Evolutionary conservation across 2,888 invertebrate genomes (phyloP).

Genomic region (Drosophila peninsularis): DNA sequence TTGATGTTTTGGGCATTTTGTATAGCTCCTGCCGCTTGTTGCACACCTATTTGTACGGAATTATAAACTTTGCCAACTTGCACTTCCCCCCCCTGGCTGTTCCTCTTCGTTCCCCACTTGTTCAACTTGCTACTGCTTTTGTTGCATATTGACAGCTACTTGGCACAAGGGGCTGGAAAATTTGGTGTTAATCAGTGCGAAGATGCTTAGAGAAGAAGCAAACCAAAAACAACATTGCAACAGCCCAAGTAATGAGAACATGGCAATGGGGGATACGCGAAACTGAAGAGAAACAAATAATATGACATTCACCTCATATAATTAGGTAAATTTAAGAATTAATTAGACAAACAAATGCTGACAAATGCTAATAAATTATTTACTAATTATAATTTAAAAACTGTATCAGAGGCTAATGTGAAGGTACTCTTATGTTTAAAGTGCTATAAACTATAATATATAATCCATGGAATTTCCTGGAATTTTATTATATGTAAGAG

Average conservation of each 20-base stretch:
- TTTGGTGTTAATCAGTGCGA: constrained; percentile 65
- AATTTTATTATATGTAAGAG: no score
- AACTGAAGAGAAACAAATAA: neutral
- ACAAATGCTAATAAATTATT: no score
- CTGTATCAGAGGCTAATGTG: no score
- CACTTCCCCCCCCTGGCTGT: constrained; percentile 14
- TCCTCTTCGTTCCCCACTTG: constrained; percentile 1
- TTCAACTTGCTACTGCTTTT: constrained; percentile 12
- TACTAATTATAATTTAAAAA: no score
- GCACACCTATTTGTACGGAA: constrained; percentile 54
- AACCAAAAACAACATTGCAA: neutral
- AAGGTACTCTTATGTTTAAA: no score
- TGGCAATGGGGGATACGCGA: neutral
- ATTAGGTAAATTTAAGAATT: no score
- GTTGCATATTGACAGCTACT: constrained; percentile 64
- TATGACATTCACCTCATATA: no score
- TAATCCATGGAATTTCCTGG: no score
- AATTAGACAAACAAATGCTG: no score
- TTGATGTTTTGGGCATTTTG: constrained; percentile 80
- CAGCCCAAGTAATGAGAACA: neutral
- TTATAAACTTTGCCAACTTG: constrained; percentile 54
- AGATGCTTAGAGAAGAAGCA: constrained; percentile 26
- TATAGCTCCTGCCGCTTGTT: constrained; percentile 53
- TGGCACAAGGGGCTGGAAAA: constrained; percentile 35
- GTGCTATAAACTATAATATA: no score